Conservation (phyloP, 2,888 invertebrate species). For the Dryadula phaetusa region DNA sequence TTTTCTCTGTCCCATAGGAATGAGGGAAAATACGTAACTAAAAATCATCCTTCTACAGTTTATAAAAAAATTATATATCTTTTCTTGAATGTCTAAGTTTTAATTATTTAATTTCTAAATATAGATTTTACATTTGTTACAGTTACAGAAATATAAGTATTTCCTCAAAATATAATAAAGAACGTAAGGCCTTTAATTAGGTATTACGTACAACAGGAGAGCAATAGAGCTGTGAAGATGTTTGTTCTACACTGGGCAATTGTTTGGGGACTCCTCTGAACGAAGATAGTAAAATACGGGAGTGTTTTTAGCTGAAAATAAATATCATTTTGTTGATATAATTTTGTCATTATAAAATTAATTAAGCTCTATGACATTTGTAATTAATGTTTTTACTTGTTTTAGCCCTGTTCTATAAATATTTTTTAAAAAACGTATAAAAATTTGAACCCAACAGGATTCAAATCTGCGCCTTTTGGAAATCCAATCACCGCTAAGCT, state of each 20-base stretch:
- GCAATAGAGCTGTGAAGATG: conserved; percentile 30
- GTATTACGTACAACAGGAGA: conserved; percentile 19
- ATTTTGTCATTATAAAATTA: conserved; percentile 29
- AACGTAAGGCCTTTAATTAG: conserved; percentile 24
- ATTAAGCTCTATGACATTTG: not conserved
- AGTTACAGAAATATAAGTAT: conserved; percentile 2
- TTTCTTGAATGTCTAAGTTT: not conserved
- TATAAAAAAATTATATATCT: too few relatives aligned
- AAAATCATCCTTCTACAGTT: too few relatives aligned
- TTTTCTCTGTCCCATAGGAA: too few relatives aligned
- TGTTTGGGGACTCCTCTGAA: conserved; percentile 27
- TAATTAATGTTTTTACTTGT: too few relatives aligned
- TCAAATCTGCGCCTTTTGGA: too few relatives aligned
- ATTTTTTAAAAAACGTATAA: too few relatives aligned
- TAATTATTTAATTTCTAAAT: not conserved
- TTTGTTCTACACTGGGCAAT: conserved; percentile 33
- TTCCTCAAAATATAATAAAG: conserved; percentile 48
- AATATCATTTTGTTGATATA: conserved; percentile 30
- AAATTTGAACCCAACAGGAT: too few relatives aligned
- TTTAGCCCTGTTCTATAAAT: too few relatives aligned
- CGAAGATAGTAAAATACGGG: conserved; percentile 26
- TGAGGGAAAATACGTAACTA: too few relatives aligned
- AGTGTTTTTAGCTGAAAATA: conserved; percentile 32
- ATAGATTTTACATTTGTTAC: not conserved
- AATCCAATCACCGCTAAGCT: too few relatives aligned